A percentile compares a stretch with the other conserved stretches of the same genome.
phyloP scores from a whole-genome alignment of 2,113 vertebrate genomes.

The Probosciger aterrimus region DNA sequence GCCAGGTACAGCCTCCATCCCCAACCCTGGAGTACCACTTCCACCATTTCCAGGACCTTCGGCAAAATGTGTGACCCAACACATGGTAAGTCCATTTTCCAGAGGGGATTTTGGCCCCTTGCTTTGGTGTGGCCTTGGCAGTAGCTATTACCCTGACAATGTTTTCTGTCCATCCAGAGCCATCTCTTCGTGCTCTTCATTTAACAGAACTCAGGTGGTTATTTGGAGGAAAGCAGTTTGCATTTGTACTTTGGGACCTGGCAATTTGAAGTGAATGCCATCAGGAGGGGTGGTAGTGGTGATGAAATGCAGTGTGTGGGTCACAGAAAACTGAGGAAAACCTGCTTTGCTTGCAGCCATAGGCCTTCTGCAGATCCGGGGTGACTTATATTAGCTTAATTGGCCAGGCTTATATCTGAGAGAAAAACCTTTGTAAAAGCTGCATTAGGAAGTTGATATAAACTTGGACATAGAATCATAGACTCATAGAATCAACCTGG shows the following conservation, averaged over 20 bases:
- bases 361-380: neutral
- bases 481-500: neutral
- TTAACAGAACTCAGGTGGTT: neutral
- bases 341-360: neutral
- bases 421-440: neutral
- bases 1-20: neutral
- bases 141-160: neutral
- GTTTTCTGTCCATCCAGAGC: neutral
- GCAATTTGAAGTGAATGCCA: neutral
- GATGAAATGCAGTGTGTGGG: neutral
- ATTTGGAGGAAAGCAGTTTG: neutral
- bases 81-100: neutral
- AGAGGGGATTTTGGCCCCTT: neutral
- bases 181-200: neutral
- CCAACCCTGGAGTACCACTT: neutral
- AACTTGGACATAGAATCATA: neutral
- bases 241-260: accelerated
- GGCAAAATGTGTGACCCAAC: neutral
- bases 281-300: neutral
- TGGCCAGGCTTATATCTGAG: neutral
- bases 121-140: accelerated
- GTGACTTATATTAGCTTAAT: neutral
- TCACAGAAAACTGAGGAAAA: neutral
- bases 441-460: neutral
- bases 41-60: neutral